Conservation (phyloP, 2,797 vertebrate genomes). For the Gymnoscopelus braueri region DNA sequence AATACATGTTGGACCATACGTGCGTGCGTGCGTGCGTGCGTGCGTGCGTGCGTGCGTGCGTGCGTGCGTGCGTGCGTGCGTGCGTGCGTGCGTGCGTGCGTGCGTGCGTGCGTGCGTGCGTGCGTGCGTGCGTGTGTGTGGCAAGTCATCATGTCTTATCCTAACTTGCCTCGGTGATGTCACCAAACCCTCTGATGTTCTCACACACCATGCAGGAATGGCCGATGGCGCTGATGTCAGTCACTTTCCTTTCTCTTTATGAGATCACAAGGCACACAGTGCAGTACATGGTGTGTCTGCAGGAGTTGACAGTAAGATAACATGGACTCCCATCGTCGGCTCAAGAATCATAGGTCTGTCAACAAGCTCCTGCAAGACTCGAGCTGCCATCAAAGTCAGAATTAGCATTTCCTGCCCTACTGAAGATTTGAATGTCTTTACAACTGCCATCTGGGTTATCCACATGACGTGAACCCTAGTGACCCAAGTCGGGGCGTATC, state of each 20-base stretch:
- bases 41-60: slow-evolving; percentile 17
- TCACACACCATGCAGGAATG: not conserved
- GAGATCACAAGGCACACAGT: slow-evolving; percentile 6
- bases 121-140: slow-evolving; percentile 37
- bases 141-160: slow-evolving; percentile 17
- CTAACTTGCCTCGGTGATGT: slow-evolving; percentile 29
- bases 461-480: no score
- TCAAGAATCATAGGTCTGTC: no score
- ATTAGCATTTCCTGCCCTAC: slow-evolving; percentile 53
- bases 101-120: slow-evolving; percentile 29
- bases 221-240: slow-evolving; percentile 23
- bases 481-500: no score
- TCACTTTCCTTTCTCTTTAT: slow-evolving; percentile 20
- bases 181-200: slow-evolving; percentile 31
- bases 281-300: not conserved
- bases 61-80: not conserved
- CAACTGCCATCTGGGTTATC: slow-evolving; percentile 49
- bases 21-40: slow-evolving; percentile 6
- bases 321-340: not conserved
- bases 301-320: slow-evolving; percentile 11
- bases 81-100: slow-evolving; percentile 10
- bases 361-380: slow-evolving; percentile 42
- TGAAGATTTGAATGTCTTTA: slow-evolving; percentile 58
- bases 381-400: slow-evolving; percentile 41
- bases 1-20: slow-evolving; percentile 30